A percentile compares a stretch with the other conserved stretches of the same genome.
These are phyloP conservation scores for Aeoliscus strigatus DNA, from an alignment of 2,797 vertebrate species.

Conservation along the genomic window DNA sequence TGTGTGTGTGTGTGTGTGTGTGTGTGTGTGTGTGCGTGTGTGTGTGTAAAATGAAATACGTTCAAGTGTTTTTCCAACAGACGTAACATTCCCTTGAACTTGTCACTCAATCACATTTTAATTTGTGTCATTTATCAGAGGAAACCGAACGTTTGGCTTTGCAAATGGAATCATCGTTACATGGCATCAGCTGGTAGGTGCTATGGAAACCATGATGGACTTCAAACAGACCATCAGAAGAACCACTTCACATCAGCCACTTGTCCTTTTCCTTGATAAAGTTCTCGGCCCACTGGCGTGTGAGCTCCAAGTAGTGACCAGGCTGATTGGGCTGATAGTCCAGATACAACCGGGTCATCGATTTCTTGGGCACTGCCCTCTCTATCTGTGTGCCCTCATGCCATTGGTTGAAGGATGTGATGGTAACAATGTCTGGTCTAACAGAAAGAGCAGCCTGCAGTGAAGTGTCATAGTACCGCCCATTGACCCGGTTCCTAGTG, in stretches of 20 bases:
- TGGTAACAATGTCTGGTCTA: slow-evolving; percentile 80
- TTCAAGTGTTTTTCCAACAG: too few species aligned
- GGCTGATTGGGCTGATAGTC: slow-evolving; percentile 85
- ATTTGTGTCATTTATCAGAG: too few species aligned
- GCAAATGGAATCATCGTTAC: too few species aligned
- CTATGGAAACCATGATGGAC: too few species aligned
- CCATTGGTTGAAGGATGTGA: slow-evolving; percentile 91
- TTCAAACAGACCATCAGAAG: too few species aligned
- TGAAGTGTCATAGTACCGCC: slow-evolving; percentile 86
- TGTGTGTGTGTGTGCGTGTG: too few species aligned
- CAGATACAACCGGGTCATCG: slow-evolving; percentile 77
- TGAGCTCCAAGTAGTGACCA: slow-evolving; percentile 83
- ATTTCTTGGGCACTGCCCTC: slow-evolving; percentile 83
- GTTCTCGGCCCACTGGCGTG: slow-evolving; percentile 83
- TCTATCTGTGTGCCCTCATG: slow-evolving; percentile 91
- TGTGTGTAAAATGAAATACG: too few species aligned
- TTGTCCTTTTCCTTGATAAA: slow-evolving; percentile 86
- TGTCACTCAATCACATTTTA: too few species aligned
- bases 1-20: too few species aligned
- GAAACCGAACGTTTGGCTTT: too few species aligned
- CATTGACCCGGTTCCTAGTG: slow-evolving; percentile 85
- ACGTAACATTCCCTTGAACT: too few species aligned
- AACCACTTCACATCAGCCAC: slow-evolving; percentile 83
- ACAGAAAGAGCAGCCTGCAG: slow-evolving; percentile 81
- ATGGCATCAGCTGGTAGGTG: too few species aligned